Evolutionary conservation across 2,113 vertebrate genomes (phyloP).

Genomic region (Callaeas wilsoni): DNA sequence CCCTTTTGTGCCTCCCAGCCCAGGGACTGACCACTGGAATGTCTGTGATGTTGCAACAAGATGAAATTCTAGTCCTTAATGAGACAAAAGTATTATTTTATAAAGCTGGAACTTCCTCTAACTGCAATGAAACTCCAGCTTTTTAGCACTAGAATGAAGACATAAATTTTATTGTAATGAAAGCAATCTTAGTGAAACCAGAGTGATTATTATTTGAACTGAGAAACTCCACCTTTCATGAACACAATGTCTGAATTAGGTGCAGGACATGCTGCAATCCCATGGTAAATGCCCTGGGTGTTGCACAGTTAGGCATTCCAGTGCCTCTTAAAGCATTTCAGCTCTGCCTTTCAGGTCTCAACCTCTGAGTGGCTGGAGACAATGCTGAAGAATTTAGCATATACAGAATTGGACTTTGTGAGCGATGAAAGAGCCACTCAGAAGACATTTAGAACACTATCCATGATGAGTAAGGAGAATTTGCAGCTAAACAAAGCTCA

Average conservation of each 20-base stretch:
- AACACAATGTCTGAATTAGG: background rate
- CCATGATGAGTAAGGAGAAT: background rate
- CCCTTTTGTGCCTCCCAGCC: background rate
- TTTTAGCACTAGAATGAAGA: background rate
- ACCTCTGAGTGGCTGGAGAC: background rate
- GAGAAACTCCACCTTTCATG: background rate
- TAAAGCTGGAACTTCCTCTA: background rate
- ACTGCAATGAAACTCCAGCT: background rate
- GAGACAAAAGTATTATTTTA: background rate
- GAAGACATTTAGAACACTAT: background rate
- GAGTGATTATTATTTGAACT: background rate
- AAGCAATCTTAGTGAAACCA: background rate
- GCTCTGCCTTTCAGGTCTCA: background rate
- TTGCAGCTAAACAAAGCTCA: background rate
- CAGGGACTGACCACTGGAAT: background rate
- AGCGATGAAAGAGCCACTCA: background rate
- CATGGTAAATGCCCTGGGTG: background rate
- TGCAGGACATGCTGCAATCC: background rate
- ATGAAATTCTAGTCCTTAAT: background rate
- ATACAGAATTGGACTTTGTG: background rate
- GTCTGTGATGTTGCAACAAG: background rate
- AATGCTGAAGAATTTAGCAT: background rate
- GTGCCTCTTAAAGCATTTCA: background rate
- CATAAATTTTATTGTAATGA: background rate
- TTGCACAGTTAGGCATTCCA: background rate